These are phyloP conservation scores for Heliconius ethilla DNA, from an alignment of 2,888 invertebrate genomes.

Conservation along the genomic window DNA sequence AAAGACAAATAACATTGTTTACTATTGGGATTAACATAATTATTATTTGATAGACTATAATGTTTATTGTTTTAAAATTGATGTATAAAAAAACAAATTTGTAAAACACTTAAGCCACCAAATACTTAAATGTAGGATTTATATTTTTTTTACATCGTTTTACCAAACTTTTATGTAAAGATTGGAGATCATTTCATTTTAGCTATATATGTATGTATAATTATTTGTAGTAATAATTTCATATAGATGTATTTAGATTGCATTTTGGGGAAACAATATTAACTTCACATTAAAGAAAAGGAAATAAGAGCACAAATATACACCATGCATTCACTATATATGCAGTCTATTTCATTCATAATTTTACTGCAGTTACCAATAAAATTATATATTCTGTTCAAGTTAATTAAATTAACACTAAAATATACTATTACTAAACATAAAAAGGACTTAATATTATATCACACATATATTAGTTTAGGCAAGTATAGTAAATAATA, in stretches of 20 bases:
- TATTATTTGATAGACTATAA: no score
- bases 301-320: no score
- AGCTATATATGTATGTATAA: background rate
- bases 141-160: background rate
- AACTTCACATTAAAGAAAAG: background rate
- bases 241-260: background rate
- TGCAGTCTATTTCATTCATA: background rate
- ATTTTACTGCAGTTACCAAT: background rate
- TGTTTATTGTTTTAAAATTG: no score
- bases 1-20: no score
- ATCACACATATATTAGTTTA: conserved; percentile 9
- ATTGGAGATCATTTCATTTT: no score
- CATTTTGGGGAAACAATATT: background rate
- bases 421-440: background rate
- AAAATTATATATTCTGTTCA: background rate
- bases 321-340: no score
- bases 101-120: background rate
- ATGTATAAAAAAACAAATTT: no score
- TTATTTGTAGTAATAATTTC: background rate
- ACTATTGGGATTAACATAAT: no score
- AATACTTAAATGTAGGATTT: background rate
- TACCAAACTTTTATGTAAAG: no score
- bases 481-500: background rate
- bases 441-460: conserved; percentile 6
- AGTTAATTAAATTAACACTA: background rate